Conservation (phyloP, 2,888 invertebrate genomes). For the Elmis aenea region DNA sequence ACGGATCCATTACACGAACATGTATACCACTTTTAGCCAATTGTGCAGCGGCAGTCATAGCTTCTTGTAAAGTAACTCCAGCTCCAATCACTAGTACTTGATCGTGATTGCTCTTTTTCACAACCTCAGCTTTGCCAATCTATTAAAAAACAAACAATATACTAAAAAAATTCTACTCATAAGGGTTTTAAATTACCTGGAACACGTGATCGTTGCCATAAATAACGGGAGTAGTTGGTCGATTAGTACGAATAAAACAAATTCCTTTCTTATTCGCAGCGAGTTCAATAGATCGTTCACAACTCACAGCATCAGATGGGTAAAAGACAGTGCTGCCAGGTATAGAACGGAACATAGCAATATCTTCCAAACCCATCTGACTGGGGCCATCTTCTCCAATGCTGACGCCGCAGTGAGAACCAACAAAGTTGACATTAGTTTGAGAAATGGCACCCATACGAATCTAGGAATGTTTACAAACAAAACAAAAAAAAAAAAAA, state of each 20-base stretch:
- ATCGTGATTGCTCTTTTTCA: slow-evolving; percentile 72
- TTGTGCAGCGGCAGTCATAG: slow-evolving; percentile 73
- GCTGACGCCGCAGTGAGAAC: slow-evolving; percentile 96
- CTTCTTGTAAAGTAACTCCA: slow-evolving; percentile 91
- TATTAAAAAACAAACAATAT: no score
- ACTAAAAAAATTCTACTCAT: no score
- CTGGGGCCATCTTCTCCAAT: slow-evolving; percentile 99
- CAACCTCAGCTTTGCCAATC: slow-evolving; percentile 74
- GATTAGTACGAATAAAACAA: slow-evolving; percentile 92
- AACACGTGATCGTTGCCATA: slow-evolving; percentile 83
- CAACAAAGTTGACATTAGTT: slow-evolving; percentile 93
- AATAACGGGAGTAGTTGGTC: slow-evolving; percentile 83
- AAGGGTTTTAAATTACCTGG: no score
- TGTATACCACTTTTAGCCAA: slow-evolving; percentile 67
- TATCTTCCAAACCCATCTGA: slow-evolving; percentile 99
- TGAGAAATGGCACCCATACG: slow-evolving; percentile 99
- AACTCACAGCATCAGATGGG: slow-evolving; percentile 88
- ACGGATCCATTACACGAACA: slow-evolving; percentile 87
- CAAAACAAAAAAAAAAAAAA: no score
- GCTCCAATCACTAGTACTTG: slow-evolving; percentile 84
- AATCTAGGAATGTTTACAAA: slow-evolving; percentile 55
- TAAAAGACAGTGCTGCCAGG: slow-evolving; percentile 79
- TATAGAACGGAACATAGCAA: slow-evolving; percentile 90
- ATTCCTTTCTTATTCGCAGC: slow-evolving; percentile 93
- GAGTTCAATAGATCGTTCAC: slow-evolving; percentile 91